phyloP scores from a whole-genome alignment of 1,140 invertebrate species.

The Drosophila orena region DNA sequence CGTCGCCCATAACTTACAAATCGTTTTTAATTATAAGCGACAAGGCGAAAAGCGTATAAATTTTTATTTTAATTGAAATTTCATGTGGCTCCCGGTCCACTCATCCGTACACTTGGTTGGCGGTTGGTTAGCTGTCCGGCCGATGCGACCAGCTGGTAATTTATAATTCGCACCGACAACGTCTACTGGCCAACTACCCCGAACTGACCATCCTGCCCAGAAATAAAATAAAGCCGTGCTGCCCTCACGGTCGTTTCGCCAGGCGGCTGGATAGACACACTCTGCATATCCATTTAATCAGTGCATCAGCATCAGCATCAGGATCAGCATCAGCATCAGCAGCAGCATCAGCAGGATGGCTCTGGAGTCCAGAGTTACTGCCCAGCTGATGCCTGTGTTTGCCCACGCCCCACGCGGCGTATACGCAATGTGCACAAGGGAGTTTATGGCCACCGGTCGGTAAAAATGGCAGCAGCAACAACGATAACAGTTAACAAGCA shows the following conservation, averaged over 20 bases:
- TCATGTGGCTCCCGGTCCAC: conserved; percentile 44
- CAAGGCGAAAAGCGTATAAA: conserved; percentile 51
- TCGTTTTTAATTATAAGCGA: conserved; percentile 73
- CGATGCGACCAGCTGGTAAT: conserved; percentile 45
- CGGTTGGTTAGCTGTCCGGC: conserved; percentile 9
- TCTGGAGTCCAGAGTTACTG: conserved; percentile 6
- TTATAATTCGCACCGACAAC: conserved; percentile 65
- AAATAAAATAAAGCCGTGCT: conserved; percentile 24
- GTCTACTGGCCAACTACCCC: not conserved
- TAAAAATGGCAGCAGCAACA: conserved; percentile 25
- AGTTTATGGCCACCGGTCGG: conserved; percentile 17
- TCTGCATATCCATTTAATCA: conserved; percentile 77
- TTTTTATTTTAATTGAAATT: conserved; percentile 81
- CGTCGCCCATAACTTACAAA: conserved; percentile 41
- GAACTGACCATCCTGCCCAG: not conserved
- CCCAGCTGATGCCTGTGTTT: conserved; percentile 53
- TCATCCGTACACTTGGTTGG: not conserved
- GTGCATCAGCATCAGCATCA: conserved; percentile 35
- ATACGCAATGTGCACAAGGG: conserved; percentile 40
- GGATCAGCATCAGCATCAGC: conserved; percentile 32
- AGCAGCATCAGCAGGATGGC: conserved; percentile 29
- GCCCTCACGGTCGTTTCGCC: conserved; percentile 45
- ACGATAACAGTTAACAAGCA: conserved; percentile 67
- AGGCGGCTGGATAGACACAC: conserved; percentile 58
- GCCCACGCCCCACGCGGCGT: conserved; percentile 38